Conservation (phyloP, 2,797 vertebrate genomes). For the Pyrocephalus nanus region DNA sequence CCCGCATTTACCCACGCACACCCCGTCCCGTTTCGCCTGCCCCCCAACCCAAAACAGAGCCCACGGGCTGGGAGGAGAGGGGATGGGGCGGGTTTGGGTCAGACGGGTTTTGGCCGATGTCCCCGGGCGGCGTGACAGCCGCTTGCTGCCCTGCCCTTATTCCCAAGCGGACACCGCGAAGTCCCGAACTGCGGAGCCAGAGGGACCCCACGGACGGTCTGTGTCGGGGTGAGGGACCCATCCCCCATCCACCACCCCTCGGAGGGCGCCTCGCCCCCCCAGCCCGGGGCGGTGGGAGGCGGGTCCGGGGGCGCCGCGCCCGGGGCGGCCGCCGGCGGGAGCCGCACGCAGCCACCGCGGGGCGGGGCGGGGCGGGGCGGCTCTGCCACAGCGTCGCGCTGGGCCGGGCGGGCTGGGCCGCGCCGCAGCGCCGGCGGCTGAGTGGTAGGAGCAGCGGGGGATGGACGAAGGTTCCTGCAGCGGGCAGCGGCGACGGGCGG, state of each 20-base stretch:
- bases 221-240: rapidly evolving
- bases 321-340: constrained; percentile 5
- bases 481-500: background rate
- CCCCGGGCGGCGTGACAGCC: background rate
- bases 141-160: background rate
- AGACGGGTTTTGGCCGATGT: background rate
- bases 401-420: constrained; percentile 33
- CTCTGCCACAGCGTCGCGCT: constrained; percentile 7
- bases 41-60: background rate
- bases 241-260: background rate
- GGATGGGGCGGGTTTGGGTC: background rate
- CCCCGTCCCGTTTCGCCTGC: too few relatives aligned
- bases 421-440: background rate
- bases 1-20: background rate
- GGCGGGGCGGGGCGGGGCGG: background rate
- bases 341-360: constrained; percentile 30
- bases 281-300: background rate
- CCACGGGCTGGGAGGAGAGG: background rate
- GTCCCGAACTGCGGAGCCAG: background rate
- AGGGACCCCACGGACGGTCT: too few relatives aligned
- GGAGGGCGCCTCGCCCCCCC: background rate
- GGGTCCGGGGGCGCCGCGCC: background rate
- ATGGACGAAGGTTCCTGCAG: background rate
- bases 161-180: background rate
- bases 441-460: background rate